phyloP scores from a whole-genome alignment of 2,797 vertebrate species.

The Karalla daura region DNA sequence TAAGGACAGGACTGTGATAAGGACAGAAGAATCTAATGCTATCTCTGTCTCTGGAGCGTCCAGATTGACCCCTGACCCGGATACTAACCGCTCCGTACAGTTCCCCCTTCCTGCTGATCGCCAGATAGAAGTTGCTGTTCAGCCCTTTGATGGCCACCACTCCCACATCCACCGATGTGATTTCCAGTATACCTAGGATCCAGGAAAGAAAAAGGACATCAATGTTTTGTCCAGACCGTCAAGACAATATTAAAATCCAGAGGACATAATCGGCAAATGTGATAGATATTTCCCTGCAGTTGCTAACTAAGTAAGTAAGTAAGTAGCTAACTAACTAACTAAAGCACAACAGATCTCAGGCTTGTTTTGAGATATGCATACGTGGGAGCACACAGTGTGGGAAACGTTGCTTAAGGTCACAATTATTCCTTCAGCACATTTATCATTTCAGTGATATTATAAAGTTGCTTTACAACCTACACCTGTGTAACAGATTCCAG shows the following conservation, averaged over 20 bases:
- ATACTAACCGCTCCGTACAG: conserved; percentile 96
- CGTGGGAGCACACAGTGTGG: conserved; percentile 25
- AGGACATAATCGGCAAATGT: not conserved
- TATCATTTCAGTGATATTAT: conserved; percentile 59
- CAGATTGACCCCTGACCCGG: conserved; percentile 71
- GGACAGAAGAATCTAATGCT: conserved; percentile 44
- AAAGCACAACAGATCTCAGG: conserved; percentile 21
- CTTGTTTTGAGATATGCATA: conserved; percentile 25
- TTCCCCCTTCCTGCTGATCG: conserved; percentile 95
- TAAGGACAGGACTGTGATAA: conserved; percentile 49
- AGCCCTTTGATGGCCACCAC: conserved; percentile 96
- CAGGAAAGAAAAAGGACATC: conserved; percentile 7
- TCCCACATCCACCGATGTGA: conserved; percentile 97
- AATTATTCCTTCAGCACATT: conserved; percentile 46
- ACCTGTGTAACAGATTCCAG: conserved; percentile 73
- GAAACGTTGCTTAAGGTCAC: conserved; percentile 32
- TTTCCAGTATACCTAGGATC: conserved; percentile 93
- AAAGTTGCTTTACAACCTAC: conserved; percentile 62
- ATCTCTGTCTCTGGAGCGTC: conserved; percentile 59
- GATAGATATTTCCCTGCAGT: not conserved
- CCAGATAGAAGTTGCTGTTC: conserved; percentile 96
- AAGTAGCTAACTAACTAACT: too few relatives aligned
- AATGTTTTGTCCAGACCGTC: too few relatives aligned
- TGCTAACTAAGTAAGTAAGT: too few relatives aligned
- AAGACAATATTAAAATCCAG: not conserved